Evolutionary conservation across 2,888 invertebrate species (phyloP).

Genomic region (Brachylomia viminalis): DNA sequence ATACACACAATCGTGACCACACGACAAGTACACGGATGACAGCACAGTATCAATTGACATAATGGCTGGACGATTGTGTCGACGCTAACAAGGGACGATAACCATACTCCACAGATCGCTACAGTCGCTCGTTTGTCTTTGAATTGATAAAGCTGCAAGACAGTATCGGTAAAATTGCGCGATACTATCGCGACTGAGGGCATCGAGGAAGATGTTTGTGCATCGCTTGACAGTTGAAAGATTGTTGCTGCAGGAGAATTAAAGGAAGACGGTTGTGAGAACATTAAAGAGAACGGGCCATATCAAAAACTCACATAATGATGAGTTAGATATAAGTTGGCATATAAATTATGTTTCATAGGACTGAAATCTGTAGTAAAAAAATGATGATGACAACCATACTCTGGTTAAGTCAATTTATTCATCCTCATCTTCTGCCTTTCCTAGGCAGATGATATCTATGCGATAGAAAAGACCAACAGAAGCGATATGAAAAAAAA

Average conservation of each 20-base stretch:
- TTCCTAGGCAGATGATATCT: background rate
- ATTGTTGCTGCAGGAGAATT: background rate
- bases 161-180: background rate
- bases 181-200: background rate
- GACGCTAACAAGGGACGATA: conserved; percentile 39
- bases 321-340: background rate
- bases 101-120: conserved; percentile 35
- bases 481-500: background rate
- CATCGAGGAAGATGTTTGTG: background rate
- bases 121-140: conserved; percentile 35
- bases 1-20: conserved; percentile 40
- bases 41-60: conserved; percentile 53
- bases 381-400: background rate
- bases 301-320: background rate
- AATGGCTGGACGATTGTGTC: conserved; percentile 44
- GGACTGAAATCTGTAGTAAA: background rate
- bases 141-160: conserved; percentile 34
- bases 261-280: background rate
- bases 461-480: background rate
- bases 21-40: conserved; percentile 33
- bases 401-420: background rate
- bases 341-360: background rate
- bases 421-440: background rate
- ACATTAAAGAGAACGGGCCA: background rate
- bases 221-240: conserved; percentile 3